These are phyloP conservation scores for Nyctalus aviator DNA, from an alignment of 2,797 vertebrate genomes.

Conservation along the genomic window DNA sequence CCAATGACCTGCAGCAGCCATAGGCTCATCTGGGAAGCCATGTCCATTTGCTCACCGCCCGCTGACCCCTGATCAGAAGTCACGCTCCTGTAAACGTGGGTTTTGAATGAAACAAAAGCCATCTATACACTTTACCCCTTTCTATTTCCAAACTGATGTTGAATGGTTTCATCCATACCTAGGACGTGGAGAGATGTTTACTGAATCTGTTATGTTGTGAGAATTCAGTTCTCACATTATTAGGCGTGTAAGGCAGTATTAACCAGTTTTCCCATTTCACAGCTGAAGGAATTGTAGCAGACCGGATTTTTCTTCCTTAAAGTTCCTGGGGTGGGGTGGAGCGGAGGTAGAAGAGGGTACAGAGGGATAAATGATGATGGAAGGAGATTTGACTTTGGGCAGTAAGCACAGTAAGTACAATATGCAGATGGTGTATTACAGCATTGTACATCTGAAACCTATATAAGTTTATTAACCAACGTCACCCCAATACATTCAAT, in stretches of 20 bases:
- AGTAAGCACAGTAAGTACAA: neutral
- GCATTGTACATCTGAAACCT: neutral
- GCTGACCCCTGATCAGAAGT: constrained; percentile 3
- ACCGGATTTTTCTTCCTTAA: constrained; percentile 34
- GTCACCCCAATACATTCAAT: neutral
- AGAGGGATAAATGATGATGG: neutral
- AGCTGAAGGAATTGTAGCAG: constrained; percentile 38
- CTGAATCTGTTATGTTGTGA: constrained; percentile 47
- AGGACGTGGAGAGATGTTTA: neutral
- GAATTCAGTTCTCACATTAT: constrained; percentile 51
- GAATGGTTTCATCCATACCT: neutral
- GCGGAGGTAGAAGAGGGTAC: neutral
- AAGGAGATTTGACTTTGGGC: neutral
- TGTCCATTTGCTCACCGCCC: no score
- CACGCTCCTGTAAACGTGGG: neutral
- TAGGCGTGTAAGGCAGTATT: neutral
- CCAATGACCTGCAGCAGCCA: neutral
- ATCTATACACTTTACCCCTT: neutral
- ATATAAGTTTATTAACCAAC: neutral
- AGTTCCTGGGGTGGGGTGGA: neutral
- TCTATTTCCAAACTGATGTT: constrained; percentile 27
- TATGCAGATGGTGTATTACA: neutral
- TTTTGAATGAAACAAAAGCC: constrained; percentile 27
- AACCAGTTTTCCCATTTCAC: constrained; percentile 40
- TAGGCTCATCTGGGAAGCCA: neutral